Conservation (phyloP, 2,113 vertebrate species). For the Abramis brama region DNA sequence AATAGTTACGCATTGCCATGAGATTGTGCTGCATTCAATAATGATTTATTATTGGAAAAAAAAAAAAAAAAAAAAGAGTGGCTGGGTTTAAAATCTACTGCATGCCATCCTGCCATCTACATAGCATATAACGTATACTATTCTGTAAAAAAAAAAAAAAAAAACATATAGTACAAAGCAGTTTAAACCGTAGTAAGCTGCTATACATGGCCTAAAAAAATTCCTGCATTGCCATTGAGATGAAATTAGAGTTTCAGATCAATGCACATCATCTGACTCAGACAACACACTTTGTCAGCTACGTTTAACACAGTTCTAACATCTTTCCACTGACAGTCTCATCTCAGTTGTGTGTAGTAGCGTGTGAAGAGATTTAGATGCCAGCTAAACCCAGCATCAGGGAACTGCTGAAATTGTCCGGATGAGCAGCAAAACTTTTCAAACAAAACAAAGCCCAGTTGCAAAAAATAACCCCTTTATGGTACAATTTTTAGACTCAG, state of each 20-base stretch:
- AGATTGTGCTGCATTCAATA: too few relatives aligned
- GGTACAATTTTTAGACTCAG: not conserved
- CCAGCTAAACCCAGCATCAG: constrained; percentile 4
- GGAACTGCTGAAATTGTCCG: not conserved
- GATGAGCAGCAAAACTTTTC: not conserved
- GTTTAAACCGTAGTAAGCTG: not conserved
- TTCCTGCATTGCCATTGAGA: not conserved
- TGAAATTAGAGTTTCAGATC: constrained; percentile 32
- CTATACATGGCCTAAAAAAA: not conserved
- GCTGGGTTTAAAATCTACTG: too few relatives aligned
- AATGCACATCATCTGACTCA: constrained; percentile 20
- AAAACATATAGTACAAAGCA: not conserved
- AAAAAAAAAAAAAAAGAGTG: not conserved
- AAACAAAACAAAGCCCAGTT: not conserved
- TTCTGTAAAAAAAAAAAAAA: not conserved
- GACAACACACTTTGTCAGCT: constrained; percentile 32
- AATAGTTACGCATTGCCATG: too few relatives aligned
- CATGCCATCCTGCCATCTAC: not conserved
- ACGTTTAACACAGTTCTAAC: not conserved
- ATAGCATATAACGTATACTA: not conserved
- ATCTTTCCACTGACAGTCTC: constrained; percentile 21
- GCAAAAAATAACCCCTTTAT: not conserved
- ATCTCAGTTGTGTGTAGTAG: constrained; percentile 11
- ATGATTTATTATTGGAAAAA: not conserved
- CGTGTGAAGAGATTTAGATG: not conserved